Base-by-base conservation (phyloP, 2,888 invertebrate genomes). In the Acanthococcus lagerstroemiae region DNA sequence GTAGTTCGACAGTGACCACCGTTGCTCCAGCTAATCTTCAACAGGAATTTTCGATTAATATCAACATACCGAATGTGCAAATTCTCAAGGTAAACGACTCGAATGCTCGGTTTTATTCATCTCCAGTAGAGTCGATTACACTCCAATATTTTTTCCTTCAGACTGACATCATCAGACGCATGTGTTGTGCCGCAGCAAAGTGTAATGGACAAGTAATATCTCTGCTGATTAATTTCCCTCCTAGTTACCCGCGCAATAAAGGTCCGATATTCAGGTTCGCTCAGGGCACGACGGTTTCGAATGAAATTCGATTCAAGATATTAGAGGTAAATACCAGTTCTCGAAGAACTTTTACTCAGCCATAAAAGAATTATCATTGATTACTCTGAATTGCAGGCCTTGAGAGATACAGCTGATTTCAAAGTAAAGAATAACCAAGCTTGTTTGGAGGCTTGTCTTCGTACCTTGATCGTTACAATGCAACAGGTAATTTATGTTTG, bases 381-480 rank as follows among this genome's bases (percentile, higher is more conserved):
- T 55, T 55, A 7, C 9, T 55, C 27, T 44, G 21, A 21, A 48
- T 19, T 45, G 19, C 71, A 78, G 78, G 75, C 86, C 17, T 79
- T 94, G 37, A 88, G 86, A 72, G 86, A 84, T 75, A 85, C 88
- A 60, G 90, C 91, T 0, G 82, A 87, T 72, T 87, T 88, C 71
- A 84, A 90, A 72, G 90, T 93, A 1, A 85, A 85, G 70, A 88
- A 89, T 75, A 90, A 90, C 60, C 83, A 89, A 58, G 86, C 90
- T 44, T 95, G 95, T 75, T 77, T 95, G 61, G 87, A 94, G 75
- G 89, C 92, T 55, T 94, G 94, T 76, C 78, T 95, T 48, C 77
- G 87, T 44, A 85, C 86, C 56, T 77, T 89, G 68, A 84, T 86
- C 12, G 77, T 80, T 17, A 82, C 83, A 12, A 77, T 88, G 67